Evolutionary conservation across 1,140 invertebrate species (phyloP), one percentile per base, ranked within the genome.

Genomic region (Coenobita brevimanus): DNA sequence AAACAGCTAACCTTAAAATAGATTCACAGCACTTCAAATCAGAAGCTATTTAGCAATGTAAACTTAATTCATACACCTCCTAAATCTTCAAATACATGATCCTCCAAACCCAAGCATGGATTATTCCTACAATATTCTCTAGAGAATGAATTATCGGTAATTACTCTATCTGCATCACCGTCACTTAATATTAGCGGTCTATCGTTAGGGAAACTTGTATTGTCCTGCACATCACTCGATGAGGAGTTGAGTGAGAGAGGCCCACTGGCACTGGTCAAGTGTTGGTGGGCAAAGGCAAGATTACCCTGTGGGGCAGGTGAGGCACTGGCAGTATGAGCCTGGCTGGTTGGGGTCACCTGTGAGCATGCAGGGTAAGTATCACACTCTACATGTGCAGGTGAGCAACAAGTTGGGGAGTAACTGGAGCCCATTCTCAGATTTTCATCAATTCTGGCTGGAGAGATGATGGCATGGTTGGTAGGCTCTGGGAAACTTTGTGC

Each of bases 251-350:
- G 85, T 87, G 85, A 87, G 62, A 87, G 78, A 43, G 62, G 85
- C 85, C 85, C 85, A 87, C 85, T 87, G 82, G 69, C 82, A 85
- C 71, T 60, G 43, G 69, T 76, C 69, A 60, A 62, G 73, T 86
- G 83, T 86, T 78, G 83, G 76, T 87, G 85, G 76, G 85, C 85
- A 69, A 87, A 87, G 85, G 85, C 85, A 87, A 87, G 85, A 64
- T 87, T 87, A 87, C 85, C 85, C 85, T 87, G 85, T 87, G 69
- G 76, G 85, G 78, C 85, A 87, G 85, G 85, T 71, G 85, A 87
- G 85, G 85, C 85, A 87, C 85, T 87, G 78, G 85, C 85, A 87
- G 85, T 73, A 80, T 87, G 85, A 87, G 85, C 85, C 85, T 80
- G 85, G 85, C 85, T 87, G 73, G 76, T 81, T 87, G 62, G 85